These are phyloP conservation scores for Passer montanus DNA, from an alignment of 2,113 vertebrate species.

Conservation along the genomic window DNA sequence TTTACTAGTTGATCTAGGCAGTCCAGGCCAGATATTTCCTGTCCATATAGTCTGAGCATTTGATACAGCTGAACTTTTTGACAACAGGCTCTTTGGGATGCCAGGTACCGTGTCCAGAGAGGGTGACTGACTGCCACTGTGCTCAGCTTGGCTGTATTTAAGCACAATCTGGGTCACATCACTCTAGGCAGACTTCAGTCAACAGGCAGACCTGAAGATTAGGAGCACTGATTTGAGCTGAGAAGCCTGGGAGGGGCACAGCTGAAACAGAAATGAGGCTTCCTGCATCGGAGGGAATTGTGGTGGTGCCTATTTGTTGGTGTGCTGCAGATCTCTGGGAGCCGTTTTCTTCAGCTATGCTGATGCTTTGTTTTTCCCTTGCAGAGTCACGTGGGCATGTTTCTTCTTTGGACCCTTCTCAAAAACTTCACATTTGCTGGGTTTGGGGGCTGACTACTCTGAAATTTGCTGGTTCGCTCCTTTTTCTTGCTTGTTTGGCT, in stretches of 20 bases:
- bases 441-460: not conserved
- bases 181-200: not conserved
- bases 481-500: not conserved
- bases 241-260: not conserved
- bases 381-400: not conserved
- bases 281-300: rapidly evolving
- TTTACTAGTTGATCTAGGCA: not conserved
- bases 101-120: not conserved
- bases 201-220: not conserved
- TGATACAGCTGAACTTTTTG: not conserved
- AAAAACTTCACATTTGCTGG: not conserved
- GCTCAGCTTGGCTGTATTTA: not conserved
- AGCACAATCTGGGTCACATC: not conserved
- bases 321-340: not conserved
- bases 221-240: not conserved
- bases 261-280: not conserved
- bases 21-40: not conserved
- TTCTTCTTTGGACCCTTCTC: not conserved
- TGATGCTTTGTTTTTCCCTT: not conserved
- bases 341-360: not conserved
- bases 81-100: not conserved
- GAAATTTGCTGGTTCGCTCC: not conserved
- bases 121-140: not conserved
- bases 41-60: rapidly evolving
- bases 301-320: not conserved